Evolutionary conservation across 2,888 invertebrate genomes (phyloP), one percentile per base, ranked within the genome.

Genomic region (Zaprionus obscuricornis): DNA sequence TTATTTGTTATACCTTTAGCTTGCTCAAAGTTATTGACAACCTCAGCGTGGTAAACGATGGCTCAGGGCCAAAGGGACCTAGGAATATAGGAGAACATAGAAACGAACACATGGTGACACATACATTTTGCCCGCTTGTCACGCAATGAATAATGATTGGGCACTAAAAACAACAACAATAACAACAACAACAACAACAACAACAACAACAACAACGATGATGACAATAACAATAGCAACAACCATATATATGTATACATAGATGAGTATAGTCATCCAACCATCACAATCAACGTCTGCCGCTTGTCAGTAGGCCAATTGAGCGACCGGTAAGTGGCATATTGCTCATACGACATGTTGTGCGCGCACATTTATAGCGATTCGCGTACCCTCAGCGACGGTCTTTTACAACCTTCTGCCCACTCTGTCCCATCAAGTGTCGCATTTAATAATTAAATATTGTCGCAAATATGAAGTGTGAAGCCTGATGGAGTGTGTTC

Each of bases 91-190:
- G 47, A 54, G 31, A 46, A 14, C 49, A 16, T 20, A 36, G 16
- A 13, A 14, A 10, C 42, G 51, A 33, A 49, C 34, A 58, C 43
- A 39, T 33, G 45, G n/a, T 22, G 13, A 49, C 55, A 50, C 69
- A 67, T 60, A 68, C 83, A 69, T 75, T 85, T 85, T 66, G 68
- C 65, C 76, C 58, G 68, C 73, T 74, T 82, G 81, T 85, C 81
- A 82, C 83, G 85, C 85, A 78, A 79, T 85, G 85, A 81, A 81
- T 85, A 81, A 81, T 82, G 85, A 73, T 85, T 75, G 75, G 68
- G 64, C 75, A 65, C 60, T 40, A 58, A 47, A 45, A 33, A 16
- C 66, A 56, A 51, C 33, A 45, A 55, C 66, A 54, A 50, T 57
- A 47, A 17, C 36, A 50, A 37, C 13, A 33, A 24, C 34, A 37